Base-by-base conservation (phyloP, 1,140 invertebrate genomes). In the Dreissena rostriformis region DNA sequence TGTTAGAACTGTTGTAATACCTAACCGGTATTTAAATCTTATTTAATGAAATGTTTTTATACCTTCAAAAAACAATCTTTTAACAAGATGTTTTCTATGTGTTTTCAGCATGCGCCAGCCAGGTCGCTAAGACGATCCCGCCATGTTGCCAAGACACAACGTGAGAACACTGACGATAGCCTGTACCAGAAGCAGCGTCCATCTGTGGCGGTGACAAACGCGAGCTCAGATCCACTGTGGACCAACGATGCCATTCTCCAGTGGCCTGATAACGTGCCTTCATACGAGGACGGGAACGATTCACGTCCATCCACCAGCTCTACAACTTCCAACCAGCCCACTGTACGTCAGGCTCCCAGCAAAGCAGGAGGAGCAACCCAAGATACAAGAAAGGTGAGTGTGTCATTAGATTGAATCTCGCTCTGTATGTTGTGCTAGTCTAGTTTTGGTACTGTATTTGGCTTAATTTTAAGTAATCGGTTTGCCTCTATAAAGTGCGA, bases 211-310 rank as follows among this genome's bases (percentile, higher is more conserved):
- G 86, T 84, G 10, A 84, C 66, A 19, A 53, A 65, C 0, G 24
- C 63, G 15, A 84, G 82, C 28, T 39, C 72, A 28, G 67, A 82
- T 15, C 75, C 68, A 57, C 73, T 87, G 65, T 91, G 91, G 91
- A 87, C 74, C 52, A 71, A 86, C 17, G 88, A 90, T 39, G 86
- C 65, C 65, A 90, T 90, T 75, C 73, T 90, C 68, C 82, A 89
- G 53, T 91, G 90, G 90, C 89, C 88, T 19, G 81, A 89, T 7
- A 74, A 65, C 14, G 63, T 86, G 29, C 86, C 89, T n/a, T 71
- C 70, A n/a, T 87, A 26, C 66, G 71, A 67, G 61, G 79, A 82
- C 52, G 73, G 68, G 0, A 12, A 39, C 49, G 82, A 84, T 52
- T 84, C 82, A 15, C 65, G 82, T 24, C 82, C 82, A 39, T 84